These are phyloP conservation scores for Molanna angustata DNA, from an alignment of 2,888 invertebrate species.

Conservation along the genomic window DNA sequence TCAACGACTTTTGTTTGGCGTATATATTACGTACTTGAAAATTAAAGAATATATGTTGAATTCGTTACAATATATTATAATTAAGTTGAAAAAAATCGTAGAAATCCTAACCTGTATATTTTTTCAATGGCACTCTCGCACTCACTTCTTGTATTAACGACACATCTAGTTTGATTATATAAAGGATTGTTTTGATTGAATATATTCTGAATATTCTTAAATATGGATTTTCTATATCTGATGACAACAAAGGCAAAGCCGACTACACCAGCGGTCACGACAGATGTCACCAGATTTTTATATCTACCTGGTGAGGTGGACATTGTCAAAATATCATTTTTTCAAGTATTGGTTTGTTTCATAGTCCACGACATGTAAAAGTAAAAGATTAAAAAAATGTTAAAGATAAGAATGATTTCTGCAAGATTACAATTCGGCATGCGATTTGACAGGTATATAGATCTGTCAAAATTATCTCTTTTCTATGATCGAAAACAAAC, in stretches of 20 bases:
- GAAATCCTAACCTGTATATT: slow-evolving; percentile 39
- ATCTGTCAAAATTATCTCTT: no score
- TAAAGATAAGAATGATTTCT: no score
- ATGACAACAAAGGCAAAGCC: slow-evolving; percentile 40
- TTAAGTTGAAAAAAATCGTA: neutral
- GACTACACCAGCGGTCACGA: slow-evolving; percentile 36
- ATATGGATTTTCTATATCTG: slow-evolving; percentile 35
- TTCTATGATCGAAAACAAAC: no score
- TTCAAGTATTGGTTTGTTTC: no score
- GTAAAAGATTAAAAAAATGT: no score
- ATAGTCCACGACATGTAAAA: no score
- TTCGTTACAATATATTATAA: neutral
- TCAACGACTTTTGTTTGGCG: neutral
- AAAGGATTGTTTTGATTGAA: slow-evolving; percentile 34
- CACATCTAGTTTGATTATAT: slow-evolving; percentile 38
- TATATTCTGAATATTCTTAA: slow-evolving; percentile 32
- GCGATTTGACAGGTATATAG: no score
- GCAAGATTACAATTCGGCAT: no score
- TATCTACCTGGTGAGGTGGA: no score
- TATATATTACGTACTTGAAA: neutral
- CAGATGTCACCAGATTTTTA: no score
- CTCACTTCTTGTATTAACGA: slow-evolving; percentile 39
- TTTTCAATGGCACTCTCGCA: slow-evolving; percentile 38
- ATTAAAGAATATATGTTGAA: neutral
- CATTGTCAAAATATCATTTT: no score